These are phyloP conservation scores for Agrochola lota DNA, from an alignment of 2,888 invertebrate genomes.

Conservation along the genomic window DNA sequence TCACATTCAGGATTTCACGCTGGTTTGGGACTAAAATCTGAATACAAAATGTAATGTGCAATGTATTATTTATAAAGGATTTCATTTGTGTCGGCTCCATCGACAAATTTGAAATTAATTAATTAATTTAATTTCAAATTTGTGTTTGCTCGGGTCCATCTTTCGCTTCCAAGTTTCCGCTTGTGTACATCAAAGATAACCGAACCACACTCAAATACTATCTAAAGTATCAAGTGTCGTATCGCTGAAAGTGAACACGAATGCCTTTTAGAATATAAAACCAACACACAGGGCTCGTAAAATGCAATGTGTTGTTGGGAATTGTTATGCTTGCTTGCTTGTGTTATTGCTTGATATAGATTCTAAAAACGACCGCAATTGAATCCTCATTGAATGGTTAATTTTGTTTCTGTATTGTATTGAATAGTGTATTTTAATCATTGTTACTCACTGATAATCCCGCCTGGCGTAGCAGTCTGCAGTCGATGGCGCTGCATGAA, in stretches of 20 bases:
- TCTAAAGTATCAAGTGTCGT: conserved; percentile 10
- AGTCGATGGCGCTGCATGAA: conserved; percentile 95
- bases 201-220: neutral
- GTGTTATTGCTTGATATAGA: too few relatives aligned
- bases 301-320: too few relatives aligned
- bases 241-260: neutral
- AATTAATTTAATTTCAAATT: too few relatives aligned
- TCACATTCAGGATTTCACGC: neutral
- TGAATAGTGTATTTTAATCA: too few relatives aligned
- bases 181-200: neutral
- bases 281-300: neutral
- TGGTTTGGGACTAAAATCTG: too few relatives aligned
- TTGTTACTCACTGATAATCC: conserved; percentile 92
- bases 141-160: neutral
- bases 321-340: too few relatives aligned
- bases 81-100: too few relatives aligned
- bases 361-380: too few relatives aligned
- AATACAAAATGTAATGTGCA: too few relatives aligned
- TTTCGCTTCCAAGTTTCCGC: neutral
- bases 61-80: neutral
- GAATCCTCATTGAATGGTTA: too few relatives aligned
- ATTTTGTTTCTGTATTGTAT: too few relatives aligned
- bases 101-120: too few relatives aligned
- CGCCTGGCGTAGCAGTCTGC: conserved; percentile 94
- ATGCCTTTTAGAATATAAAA: conserved; percentile 1